Base-by-base conservation (phyloP, 2,888 invertebrate genomes). In the Drosophila recens region DNA sequence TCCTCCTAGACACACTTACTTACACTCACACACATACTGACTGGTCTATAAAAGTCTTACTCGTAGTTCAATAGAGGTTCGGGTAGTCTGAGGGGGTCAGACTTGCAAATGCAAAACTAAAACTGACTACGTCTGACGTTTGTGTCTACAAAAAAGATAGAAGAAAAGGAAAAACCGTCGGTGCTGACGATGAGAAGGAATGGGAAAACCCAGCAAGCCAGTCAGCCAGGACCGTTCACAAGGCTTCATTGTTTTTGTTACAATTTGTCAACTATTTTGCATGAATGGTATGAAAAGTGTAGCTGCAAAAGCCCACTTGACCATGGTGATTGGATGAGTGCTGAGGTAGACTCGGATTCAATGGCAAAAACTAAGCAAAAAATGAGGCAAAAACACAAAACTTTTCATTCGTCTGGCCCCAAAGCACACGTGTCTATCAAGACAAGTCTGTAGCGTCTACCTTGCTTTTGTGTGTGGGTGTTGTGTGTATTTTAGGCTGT, bases 281-380 rank as follows among this genome's bases (percentile, higher is more conserved):
- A 75, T 75, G 79, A 87, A 87, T 87, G 88, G 88, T 82, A 75
- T 85, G 74, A 72, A 87, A 83, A 85, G 90, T 85, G 45, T 65
- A 48, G 80, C 63, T 64, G 43, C 64, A 69, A 80, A 69, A 61
- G 61, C 80, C 64, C 65, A 80, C 77, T 75, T 63, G 83, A 46
- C 80, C 66, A 48, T 33, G 62, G 36, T 56, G 59, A 52, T 34
- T 49, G 64, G 20, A 8, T n/a, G 6, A 11, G 10, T 42, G 45
- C 51, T 51, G 53, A 69, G 56, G 4, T 5, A n/a, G 11, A 45
- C 30, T 11, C 3, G 15, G 8, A 30, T 30, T 30, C 8, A 8
- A 42, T 42, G 45, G 36, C 48, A 23, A 40, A 38, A 30, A 4
- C 23, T 23, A 23, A 33, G 8, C n/a, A 23, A 23, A 23, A 23